Conservation (phyloP, 2,113 vertebrate genomes). For the Notothenia coriiceps region DNA sequence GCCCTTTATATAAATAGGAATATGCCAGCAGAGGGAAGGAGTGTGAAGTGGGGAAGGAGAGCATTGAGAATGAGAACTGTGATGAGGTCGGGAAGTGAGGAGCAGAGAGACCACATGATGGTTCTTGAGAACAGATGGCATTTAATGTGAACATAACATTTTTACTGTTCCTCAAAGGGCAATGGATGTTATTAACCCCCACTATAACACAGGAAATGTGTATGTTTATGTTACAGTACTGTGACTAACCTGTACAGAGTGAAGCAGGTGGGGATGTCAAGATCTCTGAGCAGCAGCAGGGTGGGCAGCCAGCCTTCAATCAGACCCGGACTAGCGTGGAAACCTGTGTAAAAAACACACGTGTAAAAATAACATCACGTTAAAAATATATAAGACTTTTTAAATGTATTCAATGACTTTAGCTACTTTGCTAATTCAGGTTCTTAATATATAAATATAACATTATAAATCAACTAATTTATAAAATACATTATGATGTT, state of each 20-base stretch:
- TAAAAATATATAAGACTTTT: no score
- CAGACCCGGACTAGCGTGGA: constrained; percentile 89
- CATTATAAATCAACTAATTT: no score
- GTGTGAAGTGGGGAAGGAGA: not conserved
- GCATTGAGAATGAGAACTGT: not conserved
- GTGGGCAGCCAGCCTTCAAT: constrained; percentile 92
- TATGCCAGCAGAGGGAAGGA: constrained; percentile 16
- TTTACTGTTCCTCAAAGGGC: not conserved
- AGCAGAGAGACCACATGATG: not conserved
- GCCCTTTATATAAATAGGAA: constrained; percentile 27
- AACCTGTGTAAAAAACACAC: constrained; percentile 79
- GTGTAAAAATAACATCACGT: no score
- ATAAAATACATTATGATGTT: no score
- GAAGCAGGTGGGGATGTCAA: constrained; percentile 89
- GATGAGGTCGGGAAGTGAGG: constrained; percentile 27
- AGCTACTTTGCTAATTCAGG: no score
- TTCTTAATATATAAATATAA: no score
- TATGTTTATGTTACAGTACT: not conserved
- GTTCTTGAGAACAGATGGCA: constrained; percentile 15
- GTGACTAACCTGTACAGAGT: constrained; percentile 89
- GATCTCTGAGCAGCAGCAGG: constrained; percentile 93
- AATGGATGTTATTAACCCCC: not conserved
- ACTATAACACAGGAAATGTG: not conserved
- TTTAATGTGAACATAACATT: constrained; percentile 12
- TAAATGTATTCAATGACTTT: no score